A percentile compares a stretch with the other conserved stretches of the same genome.
Evolutionary conservation across 64 coral and sea anemone species (phyloP).

Genomic region (Porites lutea): DNA sequence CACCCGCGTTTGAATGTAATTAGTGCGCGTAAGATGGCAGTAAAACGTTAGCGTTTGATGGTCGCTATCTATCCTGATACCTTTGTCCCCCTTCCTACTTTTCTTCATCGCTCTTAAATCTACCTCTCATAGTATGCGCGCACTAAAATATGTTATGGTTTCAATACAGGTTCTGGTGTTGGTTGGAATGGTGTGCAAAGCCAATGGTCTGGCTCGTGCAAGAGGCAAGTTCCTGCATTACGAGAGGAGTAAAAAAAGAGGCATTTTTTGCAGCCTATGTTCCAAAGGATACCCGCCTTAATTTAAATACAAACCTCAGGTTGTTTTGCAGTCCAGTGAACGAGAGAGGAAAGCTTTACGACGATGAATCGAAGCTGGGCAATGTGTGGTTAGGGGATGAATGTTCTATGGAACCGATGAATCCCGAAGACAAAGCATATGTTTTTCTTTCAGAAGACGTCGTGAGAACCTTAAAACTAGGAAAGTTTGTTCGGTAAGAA

Average conservation of each 20-base stretch:
- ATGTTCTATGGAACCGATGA: not conserved
- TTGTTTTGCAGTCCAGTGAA: not conserved
- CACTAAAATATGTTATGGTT: too few species aligned
- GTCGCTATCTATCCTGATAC: too few species aligned
- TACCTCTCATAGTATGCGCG: not conserved
- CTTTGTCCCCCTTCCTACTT: too few species aligned
- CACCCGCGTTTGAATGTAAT: too few species aligned
- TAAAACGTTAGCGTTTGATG: too few species aligned
- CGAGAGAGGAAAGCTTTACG: not conserved
- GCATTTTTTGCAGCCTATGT: conserved; percentile 27
- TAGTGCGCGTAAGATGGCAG: too few species aligned
- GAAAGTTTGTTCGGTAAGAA: not conserved
- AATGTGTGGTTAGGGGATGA: not conserved
- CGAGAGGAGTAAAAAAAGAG: not conserved
- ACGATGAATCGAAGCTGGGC: not conserved
- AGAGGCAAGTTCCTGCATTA: not conserved
- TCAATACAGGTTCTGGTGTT: not conserved
- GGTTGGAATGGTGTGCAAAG: not conserved
- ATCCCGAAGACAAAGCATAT: not conserved
- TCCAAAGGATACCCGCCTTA: not conserved
- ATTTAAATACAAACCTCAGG: not conserved
- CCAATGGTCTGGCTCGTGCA: not conserved
- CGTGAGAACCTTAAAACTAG: not conserved
- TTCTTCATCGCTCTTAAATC: too few species aligned
- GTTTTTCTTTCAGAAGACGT: not conserved